phyloP scores from a whole-genome alignment of 2,113 vertebrate species.

The Nerophis lumbriciformis region DNA sequence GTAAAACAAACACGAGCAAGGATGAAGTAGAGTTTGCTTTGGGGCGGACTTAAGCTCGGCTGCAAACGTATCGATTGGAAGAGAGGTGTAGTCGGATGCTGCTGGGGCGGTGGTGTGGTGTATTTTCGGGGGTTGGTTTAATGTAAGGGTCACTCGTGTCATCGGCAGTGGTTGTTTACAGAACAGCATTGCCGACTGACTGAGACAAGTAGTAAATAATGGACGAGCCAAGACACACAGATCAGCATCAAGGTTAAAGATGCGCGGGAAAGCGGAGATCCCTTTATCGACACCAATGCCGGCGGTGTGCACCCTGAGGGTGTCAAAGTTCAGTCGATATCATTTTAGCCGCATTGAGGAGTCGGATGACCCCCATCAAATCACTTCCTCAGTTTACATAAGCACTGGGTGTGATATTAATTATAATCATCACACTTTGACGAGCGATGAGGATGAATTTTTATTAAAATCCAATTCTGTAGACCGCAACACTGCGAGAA shows the following conservation, averaged over 20 bases:
- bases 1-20: constrained; percentile 44
- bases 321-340: constrained; percentile 40
- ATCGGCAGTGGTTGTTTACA: constrained; percentile 70
- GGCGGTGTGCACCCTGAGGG: constrained; percentile 17
- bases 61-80: constrained; percentile 62
- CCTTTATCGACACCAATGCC: constrained; percentile 32
- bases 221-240: constrained; percentile 59
- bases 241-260: constrained; percentile 64
- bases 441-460: not conserved
- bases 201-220: constrained; percentile 67
- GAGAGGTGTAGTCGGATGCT: constrained; percentile 50
- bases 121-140: constrained; percentile 17
- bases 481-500: not conserved
- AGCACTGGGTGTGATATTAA: constrained; percentile 20
- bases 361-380: constrained; percentile 25
- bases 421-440: not conserved
- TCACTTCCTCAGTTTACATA: constrained; percentile 54
- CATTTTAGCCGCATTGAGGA: constrained; percentile 21
- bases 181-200: constrained; percentile 53
- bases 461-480: not conserved
- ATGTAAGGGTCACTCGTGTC: constrained; percentile 57
- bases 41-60: constrained; percentile 22
- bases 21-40: constrained; percentile 43
- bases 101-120: constrained; percentile 1
- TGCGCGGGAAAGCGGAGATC: constrained; percentile 50